These are phyloP conservation scores for Himalopsyche tibetana DNA, from an alignment of 2,888 invertebrate species.

Conservation along the genomic window DNA sequence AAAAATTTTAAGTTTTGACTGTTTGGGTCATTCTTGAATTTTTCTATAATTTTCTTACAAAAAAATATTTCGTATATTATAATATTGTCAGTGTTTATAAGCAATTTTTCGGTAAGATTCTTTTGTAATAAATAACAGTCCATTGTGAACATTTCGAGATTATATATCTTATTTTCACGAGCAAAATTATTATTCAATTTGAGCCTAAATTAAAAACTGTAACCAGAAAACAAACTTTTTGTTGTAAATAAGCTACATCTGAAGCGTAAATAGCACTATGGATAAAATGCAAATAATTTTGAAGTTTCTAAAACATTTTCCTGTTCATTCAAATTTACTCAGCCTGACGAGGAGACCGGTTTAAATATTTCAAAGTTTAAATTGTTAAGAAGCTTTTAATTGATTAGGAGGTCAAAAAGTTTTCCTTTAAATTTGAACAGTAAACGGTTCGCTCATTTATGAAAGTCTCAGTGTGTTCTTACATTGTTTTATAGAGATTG, in stretches of 20 bases:
- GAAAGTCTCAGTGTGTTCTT: conserved; percentile 21
- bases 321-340: conserved; percentile 42
- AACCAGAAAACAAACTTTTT: conserved; percentile 29
- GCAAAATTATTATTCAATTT: conserved; percentile 15
- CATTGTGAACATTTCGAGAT: no score
- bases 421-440: conserved; percentile 40
- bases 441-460: conserved; percentile 31
- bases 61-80: no score
- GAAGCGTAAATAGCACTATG: conserved; percentile 14
- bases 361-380: conserved; percentile 33
- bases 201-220: background rate
- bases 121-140: no score
- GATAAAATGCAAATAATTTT: conserved; percentile 43
- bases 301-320: conserved; percentile 27
- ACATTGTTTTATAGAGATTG: conserved; percentile 13
- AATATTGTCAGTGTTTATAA: no score
- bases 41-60: no score
- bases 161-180: background rate
- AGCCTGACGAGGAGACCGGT: conserved; percentile 41
- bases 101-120: background rate
- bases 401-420: conserved; percentile 45
- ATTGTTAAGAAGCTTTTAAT: conserved; percentile 52
- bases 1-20: no score
- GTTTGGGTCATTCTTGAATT: no score
- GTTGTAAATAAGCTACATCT: conserved; percentile 12